Conservation (phyloP, 2,888 invertebrate species). For the Ennomos fuscantarius region DNA sequence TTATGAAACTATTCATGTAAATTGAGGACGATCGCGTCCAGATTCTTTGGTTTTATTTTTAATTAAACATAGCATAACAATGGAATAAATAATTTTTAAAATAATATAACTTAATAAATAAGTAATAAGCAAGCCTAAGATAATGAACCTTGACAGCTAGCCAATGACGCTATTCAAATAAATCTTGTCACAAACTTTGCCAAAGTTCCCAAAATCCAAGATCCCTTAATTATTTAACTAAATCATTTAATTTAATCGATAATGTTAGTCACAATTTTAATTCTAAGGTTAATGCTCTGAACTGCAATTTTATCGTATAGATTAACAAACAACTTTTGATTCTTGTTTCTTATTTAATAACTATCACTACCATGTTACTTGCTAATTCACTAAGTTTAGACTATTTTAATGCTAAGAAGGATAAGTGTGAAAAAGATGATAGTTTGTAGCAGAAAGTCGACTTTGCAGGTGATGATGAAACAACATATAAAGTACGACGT, state of each 20-base stretch:
- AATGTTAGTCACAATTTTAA: slow-evolving; percentile 62
- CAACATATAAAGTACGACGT: slow-evolving; percentile 51
- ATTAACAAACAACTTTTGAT: slow-evolving; percentile 83
- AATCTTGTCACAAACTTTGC: slow-evolving; percentile 57
- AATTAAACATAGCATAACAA: slow-evolving; percentile 56
- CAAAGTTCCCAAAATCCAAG: slow-evolving; percentile 46
- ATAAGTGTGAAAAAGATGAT: slow-evolving; percentile 54
- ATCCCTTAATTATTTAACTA: slow-evolving; percentile 56
- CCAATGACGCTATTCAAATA: slow-evolving; percentile 25
- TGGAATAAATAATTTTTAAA: slow-evolving; percentile 54
- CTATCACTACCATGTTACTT: slow-evolving; percentile 73
- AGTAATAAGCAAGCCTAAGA: slow-evolving; percentile 30
- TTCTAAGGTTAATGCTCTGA: slow-evolving; percentile 82
- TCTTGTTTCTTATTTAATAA: slow-evolving; percentile 63
- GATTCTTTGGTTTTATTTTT: slow-evolving; percentile 43
- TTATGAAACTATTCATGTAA: slow-evolving; percentile 26
- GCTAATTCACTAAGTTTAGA: slow-evolving; percentile 70
- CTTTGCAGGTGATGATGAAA: slow-evolving; percentile 33
- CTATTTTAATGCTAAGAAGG: slow-evolving; percentile 71
- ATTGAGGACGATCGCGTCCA: slow-evolving; percentile 28
- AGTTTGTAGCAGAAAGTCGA: slow-evolving; percentile 41
- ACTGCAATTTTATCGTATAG: slow-evolving; percentile 81
- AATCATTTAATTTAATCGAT: slow-evolving; percentile 70
- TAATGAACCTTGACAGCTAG: slow-evolving; percentile 46
- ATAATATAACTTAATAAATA: slow-evolving; percentile 47